phyloP scores from a whole-genome alignment of 1,140 invertebrate genomes.

The Drosophila insularis region DNA sequence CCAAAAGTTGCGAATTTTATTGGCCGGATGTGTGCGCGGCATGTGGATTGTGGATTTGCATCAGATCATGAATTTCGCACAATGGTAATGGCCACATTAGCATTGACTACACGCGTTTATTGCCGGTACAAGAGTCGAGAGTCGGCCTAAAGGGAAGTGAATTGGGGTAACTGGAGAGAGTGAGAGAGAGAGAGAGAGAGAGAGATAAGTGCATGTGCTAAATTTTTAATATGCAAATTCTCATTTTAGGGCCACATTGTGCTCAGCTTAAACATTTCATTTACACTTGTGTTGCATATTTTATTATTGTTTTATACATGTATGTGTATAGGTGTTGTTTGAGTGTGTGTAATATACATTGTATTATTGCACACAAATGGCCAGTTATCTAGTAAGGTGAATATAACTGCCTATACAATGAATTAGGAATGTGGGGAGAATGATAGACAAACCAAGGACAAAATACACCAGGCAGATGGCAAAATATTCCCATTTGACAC shows the following conservation, averaged over 20 bases:
- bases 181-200: too few species aligned
- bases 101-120: slow-evolving; percentile 76
- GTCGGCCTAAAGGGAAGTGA: too few species aligned
- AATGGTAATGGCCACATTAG: slow-evolving; percentile 73
- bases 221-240: slow-evolving; percentile 79
- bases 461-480: neutral
- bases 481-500: too few species aligned
- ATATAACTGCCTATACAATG: slow-evolving; percentile 28
- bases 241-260: neutral
- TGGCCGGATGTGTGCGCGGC: slow-evolving; percentile 58
- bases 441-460: neutral
- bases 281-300: slow-evolving; percentile 76
- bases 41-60: slow-evolving; percentile 68
- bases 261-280: slow-evolving; percentile 65
- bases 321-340: neutral
- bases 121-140: slow-evolving; percentile 6
- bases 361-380: slow-evolving; percentile 71
- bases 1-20: slow-evolving; percentile 79
- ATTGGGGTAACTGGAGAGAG: too few species aligned
- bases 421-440: neutral
- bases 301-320: slow-evolving; percentile 52
- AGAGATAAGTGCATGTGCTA: slow-evolving; percentile 66
- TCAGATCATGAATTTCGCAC: slow-evolving; percentile 76
- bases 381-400: slow-evolving; percentile 56
- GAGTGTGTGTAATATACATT: slow-evolving; percentile 21